A percentile compares a stretch with the other conserved stretches of the same genome.
Conservation (phyloP, 2,113 vertebrate species). For the Emberiza fucata region DNA sequence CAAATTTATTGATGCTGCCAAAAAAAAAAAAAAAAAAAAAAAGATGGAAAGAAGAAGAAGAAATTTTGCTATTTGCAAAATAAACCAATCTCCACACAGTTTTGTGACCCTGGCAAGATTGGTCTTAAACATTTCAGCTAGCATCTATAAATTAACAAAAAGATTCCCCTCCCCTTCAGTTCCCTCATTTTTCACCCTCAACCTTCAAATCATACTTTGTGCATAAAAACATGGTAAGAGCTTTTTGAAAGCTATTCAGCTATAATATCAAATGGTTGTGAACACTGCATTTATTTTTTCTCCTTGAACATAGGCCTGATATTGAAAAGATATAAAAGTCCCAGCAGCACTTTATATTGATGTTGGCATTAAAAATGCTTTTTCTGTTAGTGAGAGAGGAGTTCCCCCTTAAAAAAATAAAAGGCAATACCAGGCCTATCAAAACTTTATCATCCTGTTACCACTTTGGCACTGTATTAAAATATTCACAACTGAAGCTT, state of each 20-base stretch:
- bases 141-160: conserved; percentile 25
- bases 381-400: conserved; percentile 48
- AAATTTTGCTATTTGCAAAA: conserved; percentile 42
- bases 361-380: conserved; percentile 65
- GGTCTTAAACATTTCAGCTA: conserved; percentile 30
- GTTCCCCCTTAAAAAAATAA: conserved; percentile 62
- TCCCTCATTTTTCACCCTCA: conserved; percentile 12
- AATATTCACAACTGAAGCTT: conserved; percentile 47
- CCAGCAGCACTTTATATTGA: conserved; percentile 62
- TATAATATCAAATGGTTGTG: conserved; percentile 42
- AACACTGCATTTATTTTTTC: conserved; percentile 49
- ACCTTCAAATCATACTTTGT: conserved; percentile 18
- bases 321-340: conserved; percentile 62
- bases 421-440: conserved; percentile 53
- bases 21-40: not conserved
- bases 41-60: not conserved
- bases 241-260: conserved; percentile 38
- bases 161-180: not conserved
- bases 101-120: not conserved
- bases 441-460: conserved; percentile 63
- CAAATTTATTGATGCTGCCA: conserved; percentile 64
- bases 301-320: conserved; percentile 45
- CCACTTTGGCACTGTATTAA: conserved; percentile 34
- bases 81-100: not conserved
- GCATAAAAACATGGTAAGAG: conserved; percentile 46